Percentiles rank a stretch among this genome's conserved stretches.
These are phyloP conservation scores for Procavia capensis DNA, from an alignment of 2,113 vertebrate species.

Conservation along the genomic window DNA sequence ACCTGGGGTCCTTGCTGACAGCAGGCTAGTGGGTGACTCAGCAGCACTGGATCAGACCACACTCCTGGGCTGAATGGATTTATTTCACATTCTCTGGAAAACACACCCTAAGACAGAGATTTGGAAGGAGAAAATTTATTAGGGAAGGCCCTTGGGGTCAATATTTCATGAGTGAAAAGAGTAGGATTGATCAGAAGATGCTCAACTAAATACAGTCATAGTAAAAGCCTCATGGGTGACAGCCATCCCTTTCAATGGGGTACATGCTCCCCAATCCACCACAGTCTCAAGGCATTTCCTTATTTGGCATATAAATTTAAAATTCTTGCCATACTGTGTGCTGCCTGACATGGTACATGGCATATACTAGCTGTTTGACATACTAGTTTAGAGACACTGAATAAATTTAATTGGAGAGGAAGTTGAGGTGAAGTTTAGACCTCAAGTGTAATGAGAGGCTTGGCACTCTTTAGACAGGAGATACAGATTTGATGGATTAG, in stretches of 20 bases:
- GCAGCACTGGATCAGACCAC: not conserved
- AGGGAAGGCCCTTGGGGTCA: not conserved
- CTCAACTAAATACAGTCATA: not conserved
- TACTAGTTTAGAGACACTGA: not conserved
- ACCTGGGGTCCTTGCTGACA: not conserved
- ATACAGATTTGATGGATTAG: slow-evolving; percentile 16
- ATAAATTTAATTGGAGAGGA: slow-evolving; percentile 45
- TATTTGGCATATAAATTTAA: slow-evolving; percentile 14
- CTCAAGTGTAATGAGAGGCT: not conserved
- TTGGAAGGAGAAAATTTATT: slow-evolving; percentile 17
- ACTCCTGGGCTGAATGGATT: not conserved
- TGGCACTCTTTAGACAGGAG: not conserved
- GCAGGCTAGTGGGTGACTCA: not conserved
- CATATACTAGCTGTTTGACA: not conserved
- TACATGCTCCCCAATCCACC: not conserved
- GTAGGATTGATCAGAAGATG: not conserved
- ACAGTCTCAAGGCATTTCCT: not conserved
- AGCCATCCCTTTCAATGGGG: slow-evolving; percentile 7
- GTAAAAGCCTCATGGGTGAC: slow-evolving; percentile 4
- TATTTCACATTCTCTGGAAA: slow-evolving; percentile 41
- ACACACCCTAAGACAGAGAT: not conserved
- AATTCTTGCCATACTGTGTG: not conserved
- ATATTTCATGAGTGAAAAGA: not conserved
- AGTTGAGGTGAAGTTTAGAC: slow-evolving; percentile 12
- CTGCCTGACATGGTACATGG: not conserved